Base-by-base conservation (phyloP, 2,113 vertebrate species). In the Menidia beryllina region DNA sequence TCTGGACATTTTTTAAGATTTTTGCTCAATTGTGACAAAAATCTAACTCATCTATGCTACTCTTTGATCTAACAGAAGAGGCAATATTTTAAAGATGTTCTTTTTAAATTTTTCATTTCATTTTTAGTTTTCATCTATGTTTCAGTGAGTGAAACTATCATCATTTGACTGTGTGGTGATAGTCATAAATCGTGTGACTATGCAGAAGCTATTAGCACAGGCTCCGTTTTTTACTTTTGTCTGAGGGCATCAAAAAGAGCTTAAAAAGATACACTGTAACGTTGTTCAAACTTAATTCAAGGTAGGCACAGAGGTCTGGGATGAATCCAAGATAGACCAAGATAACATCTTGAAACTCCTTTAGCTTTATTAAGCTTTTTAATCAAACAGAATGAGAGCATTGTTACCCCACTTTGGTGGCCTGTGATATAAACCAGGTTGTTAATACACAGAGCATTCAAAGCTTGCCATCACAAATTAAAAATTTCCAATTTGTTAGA, bases 281-380 rank as follows among this genome's bases (percentile, higher is more conserved):
- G 49, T 54, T 55, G 49, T 74, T 81, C 60, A 71, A 52, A 75
- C 53, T 27, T 59, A 71, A 71, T 50, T 81, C 56, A 78, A 73
- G 80, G 71, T 58, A 81, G 71, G 58, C 57, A 57, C 2, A 52
- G 53, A 77, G 66, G 71, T 69, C 69, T 76, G 56, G 72, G 77
- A 52, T 53, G 49, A 69, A 72, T 79, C 66, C 66, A n/a, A n/a
- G n/a, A n/a, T n/a, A n/a, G n/a, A n/a, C n/a, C n/a, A n/a, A n/a
- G 86, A 91, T 85, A 86, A 65, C 78, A 87, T 90, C 77, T 77
- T 69, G 62, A 36, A 55, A 79, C 75, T 82, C 77, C 71, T 69
- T 89, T 59, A 62, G 73, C 77, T 86, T 88, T 83, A 85, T 83
- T 80, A 71, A 71, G 26, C 36, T 36, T 27, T 55, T 58, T n/a